phyloP scores from a whole-genome alignment of 2,888 invertebrate genomes.

The Nebria salina region DNA sequence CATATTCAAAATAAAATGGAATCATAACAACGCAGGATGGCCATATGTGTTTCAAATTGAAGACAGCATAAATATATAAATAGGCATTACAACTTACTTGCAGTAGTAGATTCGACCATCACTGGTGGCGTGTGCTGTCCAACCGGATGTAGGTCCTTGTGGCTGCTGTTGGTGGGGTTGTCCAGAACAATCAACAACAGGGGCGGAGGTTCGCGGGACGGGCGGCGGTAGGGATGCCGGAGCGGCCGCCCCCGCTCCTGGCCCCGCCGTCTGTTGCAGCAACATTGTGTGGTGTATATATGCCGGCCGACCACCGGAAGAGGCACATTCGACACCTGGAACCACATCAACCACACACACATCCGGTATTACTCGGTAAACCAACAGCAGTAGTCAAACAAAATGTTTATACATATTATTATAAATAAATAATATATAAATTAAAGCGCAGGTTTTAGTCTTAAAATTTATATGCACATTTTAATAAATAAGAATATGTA shows the following conservation, averaged over 20 bases:
- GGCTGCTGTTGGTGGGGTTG: constrained; percentile 48
- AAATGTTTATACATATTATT: neutral
- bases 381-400: neutral
- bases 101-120: constrained; percentile 89
- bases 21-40: neutral
- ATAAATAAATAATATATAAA: neutral
- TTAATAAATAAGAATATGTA: too few species aligned
- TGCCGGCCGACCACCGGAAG: constrained; percentile 5
- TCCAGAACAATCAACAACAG: constrained; percentile 43
- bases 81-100: constrained; percentile 74
- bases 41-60: neutral
- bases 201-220: constrained; percentile 35
- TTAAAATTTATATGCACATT: too few species aligned
- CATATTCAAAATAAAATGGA: neutral
- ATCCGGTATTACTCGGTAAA: neutral
- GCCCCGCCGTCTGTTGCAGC: constrained; percentile 32
- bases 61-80: neutral
- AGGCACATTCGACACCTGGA: constrained; percentile 14
- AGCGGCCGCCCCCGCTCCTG: constrained; percentile 27
- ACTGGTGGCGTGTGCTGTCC: constrained; percentile 81
- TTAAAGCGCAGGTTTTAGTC: neutral
- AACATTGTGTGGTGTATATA: constrained; percentile 23
- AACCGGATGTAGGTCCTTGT: constrained; percentile 68
- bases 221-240: constrained; percentile 35
- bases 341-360: neutral